These are phyloP conservation scores for Troides oblongomaculatus DNA, from an alignment of 2,888 invertebrate species.

Conservation along the genomic window DNA sequence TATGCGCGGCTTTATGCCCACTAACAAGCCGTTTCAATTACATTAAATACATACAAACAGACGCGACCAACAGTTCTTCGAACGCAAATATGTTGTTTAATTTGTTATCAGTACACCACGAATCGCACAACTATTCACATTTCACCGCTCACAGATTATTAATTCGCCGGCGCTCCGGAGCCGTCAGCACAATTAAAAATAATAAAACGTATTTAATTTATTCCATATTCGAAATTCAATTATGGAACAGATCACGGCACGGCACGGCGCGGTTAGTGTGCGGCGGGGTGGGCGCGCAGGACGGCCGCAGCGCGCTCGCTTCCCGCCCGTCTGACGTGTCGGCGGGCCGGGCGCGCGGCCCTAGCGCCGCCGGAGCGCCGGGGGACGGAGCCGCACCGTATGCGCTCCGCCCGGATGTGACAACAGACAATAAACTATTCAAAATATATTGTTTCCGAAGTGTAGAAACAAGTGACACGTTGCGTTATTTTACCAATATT, in stretches of 20 bases:
- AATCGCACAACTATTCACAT: conserved; percentile 19
- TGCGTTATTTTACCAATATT: conserved; percentile 2
- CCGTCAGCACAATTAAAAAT: conserved; percentile 21
- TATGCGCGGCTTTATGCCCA: no score
- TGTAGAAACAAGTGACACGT: background rate
- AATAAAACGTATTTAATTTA: conserved; percentile 23
- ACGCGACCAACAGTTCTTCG: background rate
- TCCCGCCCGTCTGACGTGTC: conserved; percentile 61
- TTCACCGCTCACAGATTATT: conserved; percentile 21
- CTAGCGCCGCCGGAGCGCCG: conserved; percentile 33
- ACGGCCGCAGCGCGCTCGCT: conserved; percentile 58
- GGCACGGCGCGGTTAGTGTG: conserved; percentile 34
- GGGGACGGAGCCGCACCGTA: background rate
- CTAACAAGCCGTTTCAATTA: no score
- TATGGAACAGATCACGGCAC: conserved; percentile 27
- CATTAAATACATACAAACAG: conserved; percentile 4
- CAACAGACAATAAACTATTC: conserved; percentile 15
- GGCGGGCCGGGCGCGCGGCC: conserved; percentile 36
- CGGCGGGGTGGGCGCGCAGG: conserved; percentile 41
- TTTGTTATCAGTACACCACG: conserved; percentile 10
- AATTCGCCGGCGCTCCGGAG: conserved; percentile 14
- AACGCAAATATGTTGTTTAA: background rate
- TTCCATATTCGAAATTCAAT: conserved; percentile 30
- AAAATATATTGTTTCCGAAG: conserved; percentile 10
- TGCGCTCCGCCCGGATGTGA: conserved; percentile 9